Percentiles rank a stretch among this genome's conserved stretches.
phyloP scores from a whole-genome alignment of 2,888 invertebrate genomes.

The Myopa testacea region DNA sequence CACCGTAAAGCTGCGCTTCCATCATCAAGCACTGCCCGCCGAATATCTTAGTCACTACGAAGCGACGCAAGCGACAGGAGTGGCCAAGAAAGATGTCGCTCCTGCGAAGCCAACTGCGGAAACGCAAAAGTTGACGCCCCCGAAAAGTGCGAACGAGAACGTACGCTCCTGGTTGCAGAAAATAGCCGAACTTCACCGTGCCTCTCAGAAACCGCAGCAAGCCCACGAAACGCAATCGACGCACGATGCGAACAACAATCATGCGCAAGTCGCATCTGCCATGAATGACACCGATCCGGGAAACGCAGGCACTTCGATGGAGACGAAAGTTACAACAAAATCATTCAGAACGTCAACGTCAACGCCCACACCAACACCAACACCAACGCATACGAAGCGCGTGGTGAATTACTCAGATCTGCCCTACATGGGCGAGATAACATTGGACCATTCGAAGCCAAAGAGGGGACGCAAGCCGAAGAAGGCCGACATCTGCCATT shows the following conservation, averaged over 20 bases:
- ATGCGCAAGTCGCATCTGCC: neutral
- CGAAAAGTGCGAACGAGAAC: conserved; percentile 72
- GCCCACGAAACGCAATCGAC: conserved; percentile 41
- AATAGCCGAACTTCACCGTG: conserved; percentile 78
- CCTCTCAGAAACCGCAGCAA: conserved; percentile 44
- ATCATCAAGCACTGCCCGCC: conserved; percentile 82
- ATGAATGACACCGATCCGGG: neutral
- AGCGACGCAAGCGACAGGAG: conserved; percentile 74
- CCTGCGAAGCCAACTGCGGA: conserved; percentile 43
- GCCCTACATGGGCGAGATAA: conserved; percentile 94
- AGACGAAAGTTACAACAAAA: too few species aligned
- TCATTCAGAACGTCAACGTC: neutral
- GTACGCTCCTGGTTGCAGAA: conserved; percentile 82
- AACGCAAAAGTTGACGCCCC: conserved; percentile 55
- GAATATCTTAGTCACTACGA: conserved; percentile 85
- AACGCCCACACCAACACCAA: conserved; percentile 54
- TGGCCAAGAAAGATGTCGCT: conserved; percentile 32
- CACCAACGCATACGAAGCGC: conserved; percentile 58
- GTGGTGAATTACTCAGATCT: conserved; percentile 83
- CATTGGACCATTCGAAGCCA: conserved; percentile 87
- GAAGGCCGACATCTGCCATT: conserved; percentile 91
- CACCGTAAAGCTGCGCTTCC: conserved; percentile 81
- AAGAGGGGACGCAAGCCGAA: conserved; percentile 89
- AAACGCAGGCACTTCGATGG: too few species aligned
- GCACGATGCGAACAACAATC: conserved; percentile 37